phyloP scores from a whole-genome alignment of 92 coral and sea anemone species.

The Meandrina meandrites region DNA sequence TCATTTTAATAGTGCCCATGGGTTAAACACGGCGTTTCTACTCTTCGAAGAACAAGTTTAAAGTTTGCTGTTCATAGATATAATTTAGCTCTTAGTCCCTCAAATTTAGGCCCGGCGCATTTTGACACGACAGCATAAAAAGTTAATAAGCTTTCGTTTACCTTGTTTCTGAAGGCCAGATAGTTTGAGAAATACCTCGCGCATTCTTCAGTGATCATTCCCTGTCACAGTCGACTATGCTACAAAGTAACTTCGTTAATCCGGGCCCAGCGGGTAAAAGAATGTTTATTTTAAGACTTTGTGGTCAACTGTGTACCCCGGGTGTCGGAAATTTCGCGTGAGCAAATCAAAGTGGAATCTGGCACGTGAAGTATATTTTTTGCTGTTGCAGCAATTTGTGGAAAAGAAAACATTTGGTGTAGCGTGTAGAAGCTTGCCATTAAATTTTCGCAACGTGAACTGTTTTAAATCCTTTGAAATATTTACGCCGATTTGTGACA shows the following conservation, averaged over 20 bases:
- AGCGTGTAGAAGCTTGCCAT: neutral
- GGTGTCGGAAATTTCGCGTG: neutral
- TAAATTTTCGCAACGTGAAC: too few species aligned
- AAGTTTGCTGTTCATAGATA: neutral
- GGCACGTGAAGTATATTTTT: neutral
- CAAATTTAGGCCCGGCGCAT: neutral
- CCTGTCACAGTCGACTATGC: neutral
- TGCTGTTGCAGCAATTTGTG: neutral
- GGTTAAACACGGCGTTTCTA: neutral
- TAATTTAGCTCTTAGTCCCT: neutral
- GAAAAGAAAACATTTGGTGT: neutral
- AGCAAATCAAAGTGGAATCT: neutral
- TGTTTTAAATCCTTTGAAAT: neutral
- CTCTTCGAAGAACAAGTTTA: neutral
- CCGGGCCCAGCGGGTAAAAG: slow-evolving; percentile 8
- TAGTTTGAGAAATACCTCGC: neutral
- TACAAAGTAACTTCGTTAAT: neutral
- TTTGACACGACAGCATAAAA: neutral
- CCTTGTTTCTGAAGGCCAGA: neutral
- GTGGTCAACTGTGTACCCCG: neutral
- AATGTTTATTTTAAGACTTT: neutral
- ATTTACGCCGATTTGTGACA: neutral
- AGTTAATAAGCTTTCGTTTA: neutral
- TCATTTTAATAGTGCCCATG: too few species aligned
- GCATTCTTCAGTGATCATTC: neutral